A percentile compares a stretch with the other conserved stretches of the same genome.
Evolutionary conservation across 2,113 vertebrate genomes (phyloP).

Genomic region (Neoarius graeffei): DNA sequence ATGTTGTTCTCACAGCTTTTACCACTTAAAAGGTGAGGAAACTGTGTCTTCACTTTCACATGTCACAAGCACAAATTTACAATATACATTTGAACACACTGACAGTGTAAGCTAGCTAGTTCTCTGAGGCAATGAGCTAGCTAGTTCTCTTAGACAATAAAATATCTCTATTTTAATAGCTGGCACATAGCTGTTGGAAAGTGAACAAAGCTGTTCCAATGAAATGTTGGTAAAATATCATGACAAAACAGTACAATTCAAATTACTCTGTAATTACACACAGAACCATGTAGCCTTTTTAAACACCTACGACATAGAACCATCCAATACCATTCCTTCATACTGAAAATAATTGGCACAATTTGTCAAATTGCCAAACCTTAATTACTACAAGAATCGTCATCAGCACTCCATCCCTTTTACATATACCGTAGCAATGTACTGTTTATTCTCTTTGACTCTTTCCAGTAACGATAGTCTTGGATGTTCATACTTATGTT

Average conservation of each 20-base stretch:
- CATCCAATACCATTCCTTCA: background rate
- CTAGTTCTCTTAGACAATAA: background rate
- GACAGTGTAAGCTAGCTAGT: background rate
- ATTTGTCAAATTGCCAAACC: background rate
- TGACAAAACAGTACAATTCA: background rate
- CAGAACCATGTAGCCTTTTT: background rate
- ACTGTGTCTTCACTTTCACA: too few relatives aligned
- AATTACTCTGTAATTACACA: background rate
- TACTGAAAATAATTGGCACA: background rate
- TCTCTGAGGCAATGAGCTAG: background rate
- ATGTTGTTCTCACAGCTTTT: background rate
- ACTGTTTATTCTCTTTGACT: background rate
- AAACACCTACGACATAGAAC: background rate
- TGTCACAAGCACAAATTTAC: background rate
- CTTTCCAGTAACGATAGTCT: background rate
- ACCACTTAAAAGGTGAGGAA: background rate
- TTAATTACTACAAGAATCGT: background rate
- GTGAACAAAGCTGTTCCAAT: background rate
- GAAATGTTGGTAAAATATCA: background rate
- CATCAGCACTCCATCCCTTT: background rate
- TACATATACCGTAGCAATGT: background rate
- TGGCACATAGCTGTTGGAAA: background rate
- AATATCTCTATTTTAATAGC: background rate
- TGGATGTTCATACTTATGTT: conserved; percentile 84
- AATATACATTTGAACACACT: background rate